These are phyloP conservation scores for Antheraea mylitta DNA, from an alignment of 1,140 invertebrate genomes.

Conservation along the genomic window DNA sequence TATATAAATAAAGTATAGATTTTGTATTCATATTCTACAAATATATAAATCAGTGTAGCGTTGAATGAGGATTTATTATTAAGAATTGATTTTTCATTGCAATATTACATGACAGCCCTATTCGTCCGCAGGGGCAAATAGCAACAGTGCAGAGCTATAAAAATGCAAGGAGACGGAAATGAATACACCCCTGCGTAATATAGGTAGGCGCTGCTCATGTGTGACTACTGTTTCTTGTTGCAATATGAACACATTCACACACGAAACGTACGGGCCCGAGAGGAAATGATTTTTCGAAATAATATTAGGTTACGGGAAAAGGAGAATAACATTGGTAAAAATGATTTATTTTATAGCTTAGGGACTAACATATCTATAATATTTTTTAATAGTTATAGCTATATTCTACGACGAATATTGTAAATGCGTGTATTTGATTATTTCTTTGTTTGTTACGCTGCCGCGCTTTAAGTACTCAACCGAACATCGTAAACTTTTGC, in stretches of 20 bases:
- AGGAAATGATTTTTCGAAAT: too few relatives aligned
- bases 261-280: not conserved
- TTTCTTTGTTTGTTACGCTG: too few relatives aligned
- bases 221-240: not conserved
- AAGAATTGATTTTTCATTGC: not conserved
- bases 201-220: slow-evolving; percentile 24
- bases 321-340: not conserved
- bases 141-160: slow-evolving; percentile 58
- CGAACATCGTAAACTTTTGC: too few relatives aligned
- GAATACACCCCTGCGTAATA: slow-evolving; percentile 47
- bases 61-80: not conserved
- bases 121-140: slow-evolving; percentile 35
- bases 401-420: too few relatives aligned
- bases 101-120: slow-evolving; percentile 31
- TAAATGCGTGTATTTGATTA: too few relatives aligned
- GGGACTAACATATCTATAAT: not conserved
- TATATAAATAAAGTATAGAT: not conserved
- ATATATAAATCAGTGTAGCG: too few relatives aligned
- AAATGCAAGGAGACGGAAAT: slow-evolving; percentile 71
- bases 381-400: too few relatives aligned
- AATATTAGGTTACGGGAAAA: not conserved
- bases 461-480: too few relatives aligned
- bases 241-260: not conserved
- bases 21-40: not conserved
- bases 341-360: not conserved